Percentiles rank a stretch among this genome's conserved stretches.
Conservation (phyloP, 2,113 vertebrate genomes). For the Panurus biarmicus region DNA sequence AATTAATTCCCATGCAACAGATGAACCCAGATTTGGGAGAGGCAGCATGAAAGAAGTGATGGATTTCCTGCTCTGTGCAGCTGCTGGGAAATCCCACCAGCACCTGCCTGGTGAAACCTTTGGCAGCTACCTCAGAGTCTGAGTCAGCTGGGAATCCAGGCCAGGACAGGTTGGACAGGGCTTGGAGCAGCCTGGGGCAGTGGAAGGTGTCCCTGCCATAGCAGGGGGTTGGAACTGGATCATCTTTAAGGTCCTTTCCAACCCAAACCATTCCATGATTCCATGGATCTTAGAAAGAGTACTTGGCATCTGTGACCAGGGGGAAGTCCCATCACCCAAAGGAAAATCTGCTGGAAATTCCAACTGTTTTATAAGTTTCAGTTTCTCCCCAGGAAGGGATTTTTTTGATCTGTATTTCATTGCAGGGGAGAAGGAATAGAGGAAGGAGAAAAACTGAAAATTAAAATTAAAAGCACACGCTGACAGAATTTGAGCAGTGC, state of each 20-base stretch:
- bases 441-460: not conserved
- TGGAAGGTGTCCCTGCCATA: not conserved
- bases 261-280: not conserved
- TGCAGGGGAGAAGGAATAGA: not conserved
- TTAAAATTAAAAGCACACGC: not conserved
- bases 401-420: not conserved
- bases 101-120: not conserved
- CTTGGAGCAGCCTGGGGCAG: not conserved
- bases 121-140: not conserved
- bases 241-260: not conserved
- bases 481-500: not conserved
- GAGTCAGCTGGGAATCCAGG: not conserved
- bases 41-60: not conserved
- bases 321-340: not conserved
- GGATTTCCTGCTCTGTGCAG: not conserved
- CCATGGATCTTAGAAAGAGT: not conserved
- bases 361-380: not conserved
- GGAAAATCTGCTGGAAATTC: not conserved
- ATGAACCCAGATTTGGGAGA: not conserved
- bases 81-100: not conserved
- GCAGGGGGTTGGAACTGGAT: not conserved
- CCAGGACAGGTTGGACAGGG: not conserved
- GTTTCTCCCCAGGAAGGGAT: not conserved
- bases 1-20: not conserved
- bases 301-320: not conserved